These are phyloP conservation scores for Caretta caretta DNA, from an alignment of 2,113 vertebrate species.

Conservation along the genomic window DNA sequence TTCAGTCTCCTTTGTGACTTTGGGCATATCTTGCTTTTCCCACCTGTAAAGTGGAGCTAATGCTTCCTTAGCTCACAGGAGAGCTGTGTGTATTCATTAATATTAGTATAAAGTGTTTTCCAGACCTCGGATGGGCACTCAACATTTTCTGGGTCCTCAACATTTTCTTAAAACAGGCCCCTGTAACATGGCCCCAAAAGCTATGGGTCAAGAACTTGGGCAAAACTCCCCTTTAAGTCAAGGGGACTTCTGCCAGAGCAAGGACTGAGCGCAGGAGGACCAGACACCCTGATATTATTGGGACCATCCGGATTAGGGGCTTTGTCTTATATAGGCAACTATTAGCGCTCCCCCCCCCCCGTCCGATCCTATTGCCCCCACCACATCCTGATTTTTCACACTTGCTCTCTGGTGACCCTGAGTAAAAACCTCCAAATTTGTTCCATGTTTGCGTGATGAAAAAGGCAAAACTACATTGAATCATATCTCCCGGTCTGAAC, in stretches of 20 bases:
- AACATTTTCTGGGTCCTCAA: not conserved
- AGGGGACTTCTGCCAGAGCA: not conserved
- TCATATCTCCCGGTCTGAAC: not conserved
- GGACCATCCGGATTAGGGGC: too few relatives aligned
- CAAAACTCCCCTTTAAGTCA: too few relatives aligned
- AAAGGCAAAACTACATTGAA: not conserved
- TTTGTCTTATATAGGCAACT: too few relatives aligned
- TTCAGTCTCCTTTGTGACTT: not conserved
- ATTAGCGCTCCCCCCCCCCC: too few relatives aligned
- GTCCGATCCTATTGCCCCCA: too few relatives aligned
- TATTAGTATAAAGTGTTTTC: not conserved
- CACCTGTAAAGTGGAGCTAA: not conserved
- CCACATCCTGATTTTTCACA: too few relatives aligned
- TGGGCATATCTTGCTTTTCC: not conserved
- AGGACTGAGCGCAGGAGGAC: not conserved
- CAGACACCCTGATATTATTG: too few relatives aligned
- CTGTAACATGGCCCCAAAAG: not conserved
- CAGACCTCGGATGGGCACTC: not conserved
- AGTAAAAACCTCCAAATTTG: not conserved
- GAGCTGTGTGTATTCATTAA: not conserved
- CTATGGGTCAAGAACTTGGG: not conserved
- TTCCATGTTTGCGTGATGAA: not conserved
- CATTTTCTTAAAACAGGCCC: not conserved
- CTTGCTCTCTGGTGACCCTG: not conserved
- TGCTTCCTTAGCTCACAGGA: not conserved